phyloP scores from a whole-genome alignment of 2,797 vertebrate species.

The Xenops minutus region DNA sequence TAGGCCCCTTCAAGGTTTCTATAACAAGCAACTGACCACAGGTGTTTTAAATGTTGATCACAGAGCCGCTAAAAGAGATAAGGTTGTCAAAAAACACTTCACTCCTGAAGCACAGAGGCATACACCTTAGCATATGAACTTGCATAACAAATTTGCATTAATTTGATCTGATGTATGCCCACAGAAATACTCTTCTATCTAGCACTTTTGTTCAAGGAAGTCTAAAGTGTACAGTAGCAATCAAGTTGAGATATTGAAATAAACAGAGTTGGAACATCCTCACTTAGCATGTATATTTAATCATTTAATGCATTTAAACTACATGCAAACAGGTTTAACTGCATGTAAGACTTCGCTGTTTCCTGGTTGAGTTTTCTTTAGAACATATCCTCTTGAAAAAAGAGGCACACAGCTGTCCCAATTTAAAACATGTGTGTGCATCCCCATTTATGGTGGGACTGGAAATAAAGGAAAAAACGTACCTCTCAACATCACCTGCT shows the following conservation, averaged over 20 bases:
- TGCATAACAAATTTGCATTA: neutral
- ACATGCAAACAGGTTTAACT: neutral
- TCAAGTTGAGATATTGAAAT: neutral
- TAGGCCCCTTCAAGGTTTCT: neutral
- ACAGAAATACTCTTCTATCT: neutral
- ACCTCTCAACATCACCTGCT: neutral
- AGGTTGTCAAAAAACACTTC: slow-evolving; percentile 14
- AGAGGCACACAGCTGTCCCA: neutral
- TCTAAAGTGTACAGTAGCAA: neutral
- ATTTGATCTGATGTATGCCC: neutral
- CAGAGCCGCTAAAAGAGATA: slow-evolving; percentile 41
- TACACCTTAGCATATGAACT: neutral
- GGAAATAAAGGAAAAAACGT: neutral
- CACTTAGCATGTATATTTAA: neutral
- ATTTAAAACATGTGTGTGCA: neutral
- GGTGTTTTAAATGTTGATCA: slow-evolving; percentile 11
- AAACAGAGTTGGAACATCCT: neutral
- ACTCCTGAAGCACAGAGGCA: slow-evolving; percentile 22
- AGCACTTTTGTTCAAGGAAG: neutral
- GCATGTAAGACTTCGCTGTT: neutral
- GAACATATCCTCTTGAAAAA: neutral
- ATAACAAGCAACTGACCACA: slow-evolving; percentile 40
- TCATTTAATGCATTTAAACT: neutral
- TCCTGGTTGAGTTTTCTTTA: neutral
- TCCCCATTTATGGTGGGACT: neutral